Percentiles rank a stretch among this genome's conserved stretches.
These are phyloP conservation scores for Coronaproctus castanopsis DNA, from an alignment of 2,888 invertebrate genomes.

Conservation along the genomic window DNA sequence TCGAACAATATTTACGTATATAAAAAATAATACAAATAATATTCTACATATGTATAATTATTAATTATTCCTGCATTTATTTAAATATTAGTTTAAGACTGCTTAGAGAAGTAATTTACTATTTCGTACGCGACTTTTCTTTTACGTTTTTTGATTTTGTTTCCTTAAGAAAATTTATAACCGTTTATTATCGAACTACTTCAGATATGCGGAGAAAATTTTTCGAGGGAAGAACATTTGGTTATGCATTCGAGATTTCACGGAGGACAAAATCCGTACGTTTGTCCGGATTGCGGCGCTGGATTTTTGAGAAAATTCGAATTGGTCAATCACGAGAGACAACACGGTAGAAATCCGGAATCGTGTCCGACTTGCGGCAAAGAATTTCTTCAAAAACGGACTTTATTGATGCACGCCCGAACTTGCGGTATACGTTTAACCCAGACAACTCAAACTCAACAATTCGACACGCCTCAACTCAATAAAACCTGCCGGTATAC, in stretches of 20 bases:
- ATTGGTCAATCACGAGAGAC: conserved; percentile 59
- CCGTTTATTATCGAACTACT: no score
- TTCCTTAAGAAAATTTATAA: no score
- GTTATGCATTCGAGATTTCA: conserved; percentile 46
- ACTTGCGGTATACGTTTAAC: conserved; percentile 20
- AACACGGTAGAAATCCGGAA: conserved; percentile 61
- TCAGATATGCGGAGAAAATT: conserved; percentile 71
- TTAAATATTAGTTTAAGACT: no score
- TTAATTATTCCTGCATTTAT: no score
- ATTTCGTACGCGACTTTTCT: no score
- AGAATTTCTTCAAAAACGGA: conserved; percentile 66
- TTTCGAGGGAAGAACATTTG: conserved; percentile 72
- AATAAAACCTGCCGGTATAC: conserved; percentile 21
- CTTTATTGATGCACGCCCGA: conserved; percentile 44
- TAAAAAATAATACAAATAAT: no score
- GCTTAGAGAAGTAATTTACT: no score
- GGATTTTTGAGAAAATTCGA: conserved; percentile 71
- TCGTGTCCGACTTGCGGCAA: conserved; percentile 64
- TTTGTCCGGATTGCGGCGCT: conserved; percentile 73
- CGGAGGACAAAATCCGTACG: conserved; percentile 88
- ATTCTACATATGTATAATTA: no score
- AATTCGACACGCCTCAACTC: conserved; percentile 2
- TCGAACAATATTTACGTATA: no score
- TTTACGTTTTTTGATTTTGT: no score
- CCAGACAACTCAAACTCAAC: conserved; percentile 15